Evolutionary conservation across 1,140 invertebrate species (phyloP).

Genomic region (Cydia pomonella): DNA sequence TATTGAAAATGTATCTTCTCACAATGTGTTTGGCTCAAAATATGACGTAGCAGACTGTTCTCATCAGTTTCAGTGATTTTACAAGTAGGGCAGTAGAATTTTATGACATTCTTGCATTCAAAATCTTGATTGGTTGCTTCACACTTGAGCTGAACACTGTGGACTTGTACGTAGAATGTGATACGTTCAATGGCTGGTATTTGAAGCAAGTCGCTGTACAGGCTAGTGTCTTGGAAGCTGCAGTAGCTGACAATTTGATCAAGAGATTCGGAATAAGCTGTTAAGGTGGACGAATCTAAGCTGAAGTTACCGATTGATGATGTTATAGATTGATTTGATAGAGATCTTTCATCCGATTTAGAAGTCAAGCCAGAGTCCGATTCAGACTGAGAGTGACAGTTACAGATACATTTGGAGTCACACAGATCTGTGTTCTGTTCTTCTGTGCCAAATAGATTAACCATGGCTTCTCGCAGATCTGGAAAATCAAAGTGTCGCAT

Average conservation of each 20-base stretch:
- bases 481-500: constrained; percentile 70
- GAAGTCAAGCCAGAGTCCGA: constrained; percentile 55
- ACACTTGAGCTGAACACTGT: constrained; percentile 64
- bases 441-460: constrained; percentile 57
- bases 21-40: constrained; percentile 65
- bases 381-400: constrained; percentile 52
- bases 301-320: constrained; percentile 74
- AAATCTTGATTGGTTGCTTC: constrained; percentile 42
- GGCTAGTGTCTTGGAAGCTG: constrained; percentile 63
- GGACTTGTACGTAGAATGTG: constrained; percentile 72
- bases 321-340: constrained; percentile 56
- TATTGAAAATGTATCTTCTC: constrained; percentile 74
- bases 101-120: constrained; percentile 54
- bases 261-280: constrained; percentile 68
- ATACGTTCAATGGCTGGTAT: constrained; percentile 69
- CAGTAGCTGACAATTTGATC: constrained; percentile 68
- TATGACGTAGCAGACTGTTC: constrained; percentile 61
- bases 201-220: constrained; percentile 59
- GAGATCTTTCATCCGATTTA: constrained; percentile 49
- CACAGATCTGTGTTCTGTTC: constrained; percentile 40
- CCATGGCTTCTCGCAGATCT: constrained; percentile 62
- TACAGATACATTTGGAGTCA: constrained; percentile 55
- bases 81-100: constrained; percentile 63
- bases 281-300: constrained; percentile 62
- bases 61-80: constrained; percentile 58